A percentile compares a stretch with the other conserved stretches of the same genome.
phyloP scores from a whole-genome alignment of 2,113 vertebrate genomes.

The Chionomys nivalis region DNA sequence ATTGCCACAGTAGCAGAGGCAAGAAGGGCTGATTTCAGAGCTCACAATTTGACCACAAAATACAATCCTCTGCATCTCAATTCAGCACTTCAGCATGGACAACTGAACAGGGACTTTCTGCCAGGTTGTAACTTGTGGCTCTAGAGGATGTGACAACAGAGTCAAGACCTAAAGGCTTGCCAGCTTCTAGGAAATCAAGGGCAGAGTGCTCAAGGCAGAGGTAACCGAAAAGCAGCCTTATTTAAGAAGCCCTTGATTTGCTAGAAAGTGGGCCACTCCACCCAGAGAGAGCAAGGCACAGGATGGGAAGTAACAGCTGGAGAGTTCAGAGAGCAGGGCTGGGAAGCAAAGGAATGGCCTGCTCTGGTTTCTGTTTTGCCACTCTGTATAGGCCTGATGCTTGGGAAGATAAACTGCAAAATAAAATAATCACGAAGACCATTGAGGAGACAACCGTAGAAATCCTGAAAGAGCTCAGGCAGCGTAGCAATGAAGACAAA shows the following conservation, averaged over 20 bases:
- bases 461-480: neutral
- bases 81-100: neutral
- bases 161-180: neutral
- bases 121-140: neutral
- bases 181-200: neutral
- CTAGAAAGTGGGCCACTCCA: neutral
- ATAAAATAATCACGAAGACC: neutral
- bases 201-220: neutral
- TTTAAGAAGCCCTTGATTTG: neutral
- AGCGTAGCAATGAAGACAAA: neutral
- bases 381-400: neutral
- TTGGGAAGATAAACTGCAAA: neutral
- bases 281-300: neutral
- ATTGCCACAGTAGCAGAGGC: neutral
- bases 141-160: neutral
- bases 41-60: neutral
- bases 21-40: neutral
- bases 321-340: neutral
- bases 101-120: neutral
- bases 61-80: neutral
- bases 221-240: neutral
- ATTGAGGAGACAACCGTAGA: neutral
- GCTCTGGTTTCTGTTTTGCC: neutral
- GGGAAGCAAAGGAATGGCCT: neutral
- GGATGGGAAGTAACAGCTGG: fast-evolving